Conservation (phyloP, 2,888 invertebrate species). For the Rotaria macrura region DNA sequence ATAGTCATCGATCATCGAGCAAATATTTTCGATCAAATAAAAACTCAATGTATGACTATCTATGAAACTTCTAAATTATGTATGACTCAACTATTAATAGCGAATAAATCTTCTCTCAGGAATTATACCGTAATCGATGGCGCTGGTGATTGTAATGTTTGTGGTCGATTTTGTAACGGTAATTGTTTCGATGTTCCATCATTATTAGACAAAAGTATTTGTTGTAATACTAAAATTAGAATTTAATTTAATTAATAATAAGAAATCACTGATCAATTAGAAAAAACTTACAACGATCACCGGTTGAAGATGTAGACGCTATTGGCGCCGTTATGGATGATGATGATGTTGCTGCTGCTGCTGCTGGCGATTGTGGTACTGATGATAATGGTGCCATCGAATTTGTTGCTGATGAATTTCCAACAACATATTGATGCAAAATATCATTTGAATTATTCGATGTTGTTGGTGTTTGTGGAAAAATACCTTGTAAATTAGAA, state of each 20-base stretch:
- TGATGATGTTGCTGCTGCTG: background rate
- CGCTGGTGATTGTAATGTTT: background rate
- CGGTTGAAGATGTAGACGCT: background rate
- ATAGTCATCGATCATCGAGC: no score
- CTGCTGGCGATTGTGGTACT: background rate
- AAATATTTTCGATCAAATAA: no score
- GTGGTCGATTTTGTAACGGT: background rate
- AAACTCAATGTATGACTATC: no score
- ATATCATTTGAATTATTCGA: background rate
- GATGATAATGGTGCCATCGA: background rate
- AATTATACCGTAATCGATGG: background rate
- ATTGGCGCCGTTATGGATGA: background rate
- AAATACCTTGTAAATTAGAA: background rate
- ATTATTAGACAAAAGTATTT: background rate
- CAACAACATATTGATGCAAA: background rate
- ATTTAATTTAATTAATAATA: background rate
- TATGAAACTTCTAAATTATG: no score
- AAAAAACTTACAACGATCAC: background rate
- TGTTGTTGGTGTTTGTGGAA: background rate
- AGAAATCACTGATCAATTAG: background rate
- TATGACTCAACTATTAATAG: no score
- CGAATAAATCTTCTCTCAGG: no score
- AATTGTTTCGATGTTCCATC: background rate
- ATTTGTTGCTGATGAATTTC: background rate
- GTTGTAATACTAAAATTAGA: background rate